Evolutionary conservation across 2,888 invertebrate genomes (phyloP), one percentile per base, ranked within the genome.

Genomic region (Fragum fragum): DNA sequence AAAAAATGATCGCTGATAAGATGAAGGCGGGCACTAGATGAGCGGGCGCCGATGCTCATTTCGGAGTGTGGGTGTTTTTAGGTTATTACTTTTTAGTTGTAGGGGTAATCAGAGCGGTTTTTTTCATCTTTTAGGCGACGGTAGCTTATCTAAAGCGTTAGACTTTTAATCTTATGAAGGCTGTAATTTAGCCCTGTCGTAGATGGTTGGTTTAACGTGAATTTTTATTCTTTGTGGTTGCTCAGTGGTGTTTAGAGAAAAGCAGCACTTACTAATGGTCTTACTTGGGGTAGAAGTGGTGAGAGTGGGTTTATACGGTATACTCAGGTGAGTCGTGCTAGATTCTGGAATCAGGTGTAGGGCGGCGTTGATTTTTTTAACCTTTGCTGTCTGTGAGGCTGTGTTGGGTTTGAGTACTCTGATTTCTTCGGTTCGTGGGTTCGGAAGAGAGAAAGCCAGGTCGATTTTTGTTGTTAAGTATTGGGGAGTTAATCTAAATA

Each of bases 71-170:
- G n/a, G 36, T n/a, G 0, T 63, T 63, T 63, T 32, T 63, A 7
- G 16, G 26, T n/a, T 63, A 63, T n/a, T 63, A 63, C 36, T 32
- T 21, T 11, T 14, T 32, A 6, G 36, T 57, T 14, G 1, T 57
- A 9, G 23, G 7, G 1, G 9, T 26, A 21, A 3, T 61, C 11
- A 9, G 29, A 28, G 2, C n/a, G 29, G 1, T 29, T 26, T 26
- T 28, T 18, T 1, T 3, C 1, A 21, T 11, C 1, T 29, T 29
- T 2, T 26, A 3, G 11, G 32, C 21, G 14, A 5, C 32, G 21
- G 63, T 63, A 63, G 63, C 63, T 63, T 32, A 63, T 36, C 14
- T n/a, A 36, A 36, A 63, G 63, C 63, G 14, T 63, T 16, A 36
- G 36, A 9, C 36, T 63, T 32, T 36, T 36, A 63, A 63, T n/a